phyloP scores from a whole-genome alignment of 2,113 vertebrate species.

The Anoura caudifer region DNA sequence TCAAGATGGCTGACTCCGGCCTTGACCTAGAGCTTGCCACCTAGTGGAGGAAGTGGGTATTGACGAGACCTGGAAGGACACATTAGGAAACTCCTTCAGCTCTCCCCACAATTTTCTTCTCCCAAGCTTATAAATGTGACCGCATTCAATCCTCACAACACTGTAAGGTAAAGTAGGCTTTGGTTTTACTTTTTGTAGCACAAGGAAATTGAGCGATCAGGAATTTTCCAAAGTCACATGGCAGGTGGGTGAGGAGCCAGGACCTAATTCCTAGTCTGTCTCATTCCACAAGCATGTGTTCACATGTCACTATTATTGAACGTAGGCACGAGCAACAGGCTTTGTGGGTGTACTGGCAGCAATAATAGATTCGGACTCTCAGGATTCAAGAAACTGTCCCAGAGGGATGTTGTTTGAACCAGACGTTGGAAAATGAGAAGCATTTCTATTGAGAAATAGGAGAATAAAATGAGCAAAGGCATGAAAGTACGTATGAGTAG shows the following conservation, averaged over 20 bases:
- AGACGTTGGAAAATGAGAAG: background rate
- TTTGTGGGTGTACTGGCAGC: background rate
- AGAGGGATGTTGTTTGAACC: background rate
- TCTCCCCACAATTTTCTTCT: background rate
- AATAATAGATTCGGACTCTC: background rate
- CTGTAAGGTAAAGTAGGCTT: background rate
- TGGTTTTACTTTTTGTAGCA: background rate
- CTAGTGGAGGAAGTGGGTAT: background rate
- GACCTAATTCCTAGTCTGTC: background rate
- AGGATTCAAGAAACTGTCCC: background rate
- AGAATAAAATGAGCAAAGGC: background rate
- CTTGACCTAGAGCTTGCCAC: background rate
- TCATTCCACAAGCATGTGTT: background rate
- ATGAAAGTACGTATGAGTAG: background rate
- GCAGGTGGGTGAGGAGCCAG: background rate
- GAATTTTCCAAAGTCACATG: background rate
- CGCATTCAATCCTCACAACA: background rate
- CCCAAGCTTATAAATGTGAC: background rate
- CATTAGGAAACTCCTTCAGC: background rate
- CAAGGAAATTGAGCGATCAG: background rate
- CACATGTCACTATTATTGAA: background rate
- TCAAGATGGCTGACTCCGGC: background rate
- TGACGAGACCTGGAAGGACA: background rate
- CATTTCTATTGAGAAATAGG: background rate
- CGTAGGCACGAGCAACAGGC: background rate